Evolutionary conservation across 2,888 invertebrate genomes (phyloP).

Genomic region (Caenorhabditis sp.): DNA sequence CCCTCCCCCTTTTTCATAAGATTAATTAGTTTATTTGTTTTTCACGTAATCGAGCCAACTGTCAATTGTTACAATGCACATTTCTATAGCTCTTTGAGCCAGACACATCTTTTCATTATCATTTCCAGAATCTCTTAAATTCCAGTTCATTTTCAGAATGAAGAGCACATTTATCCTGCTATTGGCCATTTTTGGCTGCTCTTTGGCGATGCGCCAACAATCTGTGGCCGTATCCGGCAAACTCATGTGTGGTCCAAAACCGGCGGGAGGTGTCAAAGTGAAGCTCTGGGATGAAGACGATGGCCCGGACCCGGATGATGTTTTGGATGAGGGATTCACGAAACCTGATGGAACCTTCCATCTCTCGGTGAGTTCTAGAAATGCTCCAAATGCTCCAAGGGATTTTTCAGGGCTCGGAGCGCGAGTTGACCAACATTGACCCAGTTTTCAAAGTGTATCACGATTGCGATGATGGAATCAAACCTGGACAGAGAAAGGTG

Average conservation of each 20-base stretch:
- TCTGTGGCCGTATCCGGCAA: slow-evolving; percentile 52
- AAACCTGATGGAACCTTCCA: slow-evolving; percentile 54
- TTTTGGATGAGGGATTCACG: slow-evolving; percentile 59
- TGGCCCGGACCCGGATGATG: slow-evolving; percentile 63
- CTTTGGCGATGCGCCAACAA: slow-evolving; percentile 56
- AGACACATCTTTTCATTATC: background rate
- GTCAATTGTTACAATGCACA: background rate
- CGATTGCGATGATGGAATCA: slow-evolving; percentile 62
- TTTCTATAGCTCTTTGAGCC: background rate
- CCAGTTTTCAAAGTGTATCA: slow-evolving; percentile 64
- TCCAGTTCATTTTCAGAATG: slow-evolving; percentile 17
- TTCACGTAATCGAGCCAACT: background rate
- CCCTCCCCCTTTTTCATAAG: too few species aligned
- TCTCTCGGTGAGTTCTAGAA: slow-evolving; percentile 22
- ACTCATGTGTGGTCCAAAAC: slow-evolving; percentile 52
- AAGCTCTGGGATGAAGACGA: slow-evolving; percentile 59
- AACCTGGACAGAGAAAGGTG: slow-evolving; percentile 59
- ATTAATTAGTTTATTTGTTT: background rate
- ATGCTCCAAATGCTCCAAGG: background rate
- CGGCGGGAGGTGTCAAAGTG: slow-evolving; percentile 54
- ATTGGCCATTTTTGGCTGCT: slow-evolving; percentile 46
- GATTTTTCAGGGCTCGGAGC: slow-evolving; percentile 45
- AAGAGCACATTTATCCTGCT: slow-evolving; percentile 31
- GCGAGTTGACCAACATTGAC: slow-evolving; percentile 61
- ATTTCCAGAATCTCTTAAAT: background rate